Evolutionary conservation across 2,797 vertebrate species (phyloP).

Genomic region (Chiroxiphia lanceolata): DNA sequence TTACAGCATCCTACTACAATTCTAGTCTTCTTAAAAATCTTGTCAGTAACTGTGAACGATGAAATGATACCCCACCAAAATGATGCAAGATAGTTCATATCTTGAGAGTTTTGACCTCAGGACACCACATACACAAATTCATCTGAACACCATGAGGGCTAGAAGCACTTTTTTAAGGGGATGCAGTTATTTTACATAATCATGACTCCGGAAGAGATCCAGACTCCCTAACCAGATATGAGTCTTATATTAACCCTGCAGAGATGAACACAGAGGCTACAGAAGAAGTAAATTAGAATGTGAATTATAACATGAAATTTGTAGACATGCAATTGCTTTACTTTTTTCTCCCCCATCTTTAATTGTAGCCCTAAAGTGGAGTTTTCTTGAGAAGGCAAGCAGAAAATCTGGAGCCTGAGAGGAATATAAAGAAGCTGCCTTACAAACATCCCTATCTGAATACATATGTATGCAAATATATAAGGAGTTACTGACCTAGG

Average conservation of each 20-base stretch:
- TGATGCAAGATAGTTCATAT: neutral
- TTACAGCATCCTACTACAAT: neutral
- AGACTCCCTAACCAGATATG: neutral
- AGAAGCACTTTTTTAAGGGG: neutral
- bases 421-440: neutral
- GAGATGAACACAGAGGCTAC: neutral
- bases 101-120: neutral
- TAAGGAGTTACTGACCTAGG: neutral
- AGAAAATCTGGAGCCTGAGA: neutral
- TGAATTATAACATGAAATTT: neutral
- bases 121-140: neutral
- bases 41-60: neutral
- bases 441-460: neutral
- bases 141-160: neutral
- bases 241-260: neutral
- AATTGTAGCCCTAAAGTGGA: neutral
- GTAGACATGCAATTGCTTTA: neutral
- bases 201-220: slow-evolving; percentile 17
- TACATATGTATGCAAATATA: neutral
- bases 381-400: neutral
- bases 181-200: slow-evolving; percentile 16
- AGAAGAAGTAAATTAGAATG: neutral
- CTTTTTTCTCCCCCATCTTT: neutral
- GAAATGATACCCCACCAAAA: neutral
- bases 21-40: slow-evolving; percentile 2